Evolutionary conservation across 2,113 vertebrate species (phyloP), one percentile per base, ranked within the genome.

Genomic region (Corythaixoides concolor): DNA sequence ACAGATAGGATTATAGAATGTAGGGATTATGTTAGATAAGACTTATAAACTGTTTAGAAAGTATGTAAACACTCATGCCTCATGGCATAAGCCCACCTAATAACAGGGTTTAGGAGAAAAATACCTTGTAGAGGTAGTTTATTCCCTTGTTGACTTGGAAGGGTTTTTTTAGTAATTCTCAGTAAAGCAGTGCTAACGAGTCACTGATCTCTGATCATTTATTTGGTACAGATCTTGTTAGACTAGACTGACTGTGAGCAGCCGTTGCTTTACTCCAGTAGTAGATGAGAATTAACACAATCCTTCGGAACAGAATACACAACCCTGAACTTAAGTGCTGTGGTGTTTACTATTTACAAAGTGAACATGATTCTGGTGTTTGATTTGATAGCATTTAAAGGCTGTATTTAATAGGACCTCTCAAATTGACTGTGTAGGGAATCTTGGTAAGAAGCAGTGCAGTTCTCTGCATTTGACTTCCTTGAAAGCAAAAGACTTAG

Each of bases 1-100:
- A 87, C 81, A 95, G 93, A 93, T 89, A 94, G 96, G 95, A 97
- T 97, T 97, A 96, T 85, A 74, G 91, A 85, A 92, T 91, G 63
- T 41, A 73, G 87, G 96, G 97, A 97, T 97, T 97, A 97, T 56
- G 70, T 55, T 96, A 91, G 96, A 96, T 97, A 95, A 97, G 94
- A 95, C 68, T 89, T 92, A 35, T 68, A 85, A 95, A 96, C 89
- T 91, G 87, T 97, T 96, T 77, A 89, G 45, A 30, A 95, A 88
- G 70, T 94, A 80, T 88, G 93, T 95, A 97, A 96, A 97, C 91
- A 93, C 60, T 75, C 35, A 35, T 76, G 89, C 92, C 81, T 95
- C n/a, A 28, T 94, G 85, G 87, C 70, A 28, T 96, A 96, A 97
- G 81, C 78, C 87, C 47, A 91, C 74, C 84, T 97, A 95, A 95